A percentile compares a stretch with the other conserved stretches of the same genome.
Conservation (phyloP, 2,888 invertebrate species). For the Peribatodes rhomboidaria region DNA sequence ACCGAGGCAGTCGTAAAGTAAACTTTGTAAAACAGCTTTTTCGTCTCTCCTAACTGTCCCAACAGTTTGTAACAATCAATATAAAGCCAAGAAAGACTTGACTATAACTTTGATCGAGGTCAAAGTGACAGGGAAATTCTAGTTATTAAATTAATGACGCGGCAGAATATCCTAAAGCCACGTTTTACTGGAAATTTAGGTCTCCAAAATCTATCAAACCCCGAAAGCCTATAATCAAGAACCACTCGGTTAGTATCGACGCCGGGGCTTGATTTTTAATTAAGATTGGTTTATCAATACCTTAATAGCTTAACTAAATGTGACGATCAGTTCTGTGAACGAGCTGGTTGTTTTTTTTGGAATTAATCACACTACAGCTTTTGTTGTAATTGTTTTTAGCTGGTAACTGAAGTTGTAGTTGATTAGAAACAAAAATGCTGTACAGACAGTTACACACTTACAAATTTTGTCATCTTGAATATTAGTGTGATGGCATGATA, state of each 20-base stretch:
- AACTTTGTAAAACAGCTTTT: no score
- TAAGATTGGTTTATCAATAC: neutral
- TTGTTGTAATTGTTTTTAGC: no score
- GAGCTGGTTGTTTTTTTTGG: no score
- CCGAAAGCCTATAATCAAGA: slow-evolving; percentile 8
- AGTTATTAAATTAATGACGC: slow-evolving; percentile 20
- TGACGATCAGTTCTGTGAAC: no score
- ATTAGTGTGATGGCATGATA: no score
- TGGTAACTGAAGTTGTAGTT: no score
- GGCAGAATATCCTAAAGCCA: neutral
- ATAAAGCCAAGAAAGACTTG: neutral
- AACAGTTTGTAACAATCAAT: neutral
- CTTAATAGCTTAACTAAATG: neutral
- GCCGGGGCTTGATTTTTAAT: neutral
- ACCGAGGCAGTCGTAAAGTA: no score
- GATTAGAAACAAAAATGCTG: no score
- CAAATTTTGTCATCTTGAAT: no score
- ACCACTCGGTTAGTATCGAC: slow-evolving; percentile 1
- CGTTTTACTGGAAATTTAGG: slow-evolving; percentile 19
- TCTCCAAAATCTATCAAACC: slow-evolving; percentile 18
- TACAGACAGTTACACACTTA: no score
- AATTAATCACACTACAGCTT: no score
- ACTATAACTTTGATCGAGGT: neutral
- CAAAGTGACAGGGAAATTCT: slow-evolving; percentile 12
- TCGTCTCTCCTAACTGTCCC: no score